phyloP scores from a whole-genome alignment of 1,140 invertebrate genomes.

The Cylas formicarius region DNA sequence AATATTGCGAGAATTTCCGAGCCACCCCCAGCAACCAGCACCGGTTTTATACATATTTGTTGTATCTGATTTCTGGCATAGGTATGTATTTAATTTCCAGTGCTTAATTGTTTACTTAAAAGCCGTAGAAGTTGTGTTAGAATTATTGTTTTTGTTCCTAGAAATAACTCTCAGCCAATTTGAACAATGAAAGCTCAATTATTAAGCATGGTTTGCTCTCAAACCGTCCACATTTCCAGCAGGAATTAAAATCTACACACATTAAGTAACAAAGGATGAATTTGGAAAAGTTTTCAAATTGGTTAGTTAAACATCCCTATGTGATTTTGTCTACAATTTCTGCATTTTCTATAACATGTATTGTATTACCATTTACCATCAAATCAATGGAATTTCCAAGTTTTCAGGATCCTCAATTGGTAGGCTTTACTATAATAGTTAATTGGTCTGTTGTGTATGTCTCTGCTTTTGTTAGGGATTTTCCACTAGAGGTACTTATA shows the following conservation, averaged over 20 bases:
- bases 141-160: background rate
- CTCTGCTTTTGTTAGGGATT: slow-evolving; percentile 55
- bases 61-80: no score
- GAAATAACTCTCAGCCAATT: background rate
- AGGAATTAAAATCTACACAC: no score
- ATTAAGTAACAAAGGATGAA: no score
- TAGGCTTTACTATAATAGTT: slow-evolving; percentile 22
- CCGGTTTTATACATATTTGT: no score
- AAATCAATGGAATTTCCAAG: slow-evolving; percentile 29
- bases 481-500: slow-evolving; percentile 76
- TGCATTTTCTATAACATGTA: slow-evolving; percentile 34
- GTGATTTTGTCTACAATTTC: slow-evolving; percentile 31
- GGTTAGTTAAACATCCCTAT: slow-evolving; percentile 36
- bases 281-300: slow-evolving; percentile 32
- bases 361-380: slow-evolving; percentile 34
- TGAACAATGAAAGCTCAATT: slow-evolving; percentile 3
- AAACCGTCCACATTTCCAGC: no score
- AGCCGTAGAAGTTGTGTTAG: slow-evolving; percentile 2
- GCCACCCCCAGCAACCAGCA: no score
- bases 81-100: no score
- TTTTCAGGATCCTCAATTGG: slow-evolving; percentile 40
- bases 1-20: no score
- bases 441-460: slow-evolving; percentile 5
- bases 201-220: no score
- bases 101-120: no score